Percentiles rank a stretch among this genome's conserved stretches.
phyloP scores from a whole-genome alignment of 2,888 invertebrate genomes.

The Drosophila peninsularis region DNA sequence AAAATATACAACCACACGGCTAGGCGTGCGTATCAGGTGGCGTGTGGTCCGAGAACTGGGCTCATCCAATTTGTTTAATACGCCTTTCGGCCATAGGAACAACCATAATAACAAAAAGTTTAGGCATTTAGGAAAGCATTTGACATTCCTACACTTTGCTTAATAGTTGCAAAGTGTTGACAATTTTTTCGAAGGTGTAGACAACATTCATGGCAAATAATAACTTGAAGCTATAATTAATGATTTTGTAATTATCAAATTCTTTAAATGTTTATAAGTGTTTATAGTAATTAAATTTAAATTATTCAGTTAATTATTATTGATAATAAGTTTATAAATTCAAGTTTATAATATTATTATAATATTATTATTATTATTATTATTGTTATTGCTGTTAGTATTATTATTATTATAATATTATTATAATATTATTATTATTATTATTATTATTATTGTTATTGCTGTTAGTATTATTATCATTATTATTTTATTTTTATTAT shows the following conservation, averaged over 20 bases:
- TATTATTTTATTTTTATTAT: background rate
- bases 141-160: slow-evolving; percentile 37
- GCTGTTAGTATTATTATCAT: background rate
- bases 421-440: background rate
- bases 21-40: slow-evolving; percentile 67
- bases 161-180: slow-evolving; percentile 41
- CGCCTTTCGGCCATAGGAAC: slow-evolving; percentile 28
- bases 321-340: background rate
- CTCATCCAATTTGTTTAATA: slow-evolving; percentile 52
- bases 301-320: background rate
- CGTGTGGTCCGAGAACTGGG: slow-evolving; percentile 69
- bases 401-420: background rate
- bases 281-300: background rate
- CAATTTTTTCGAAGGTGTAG: slow-evolving; percentile 22
- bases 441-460: background rate
- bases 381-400: background rate
- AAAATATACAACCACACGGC: slow-evolving; percentile 25
- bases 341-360: background rate
- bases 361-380: background rate
- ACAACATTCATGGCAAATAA: slow-evolving; percentile 8
- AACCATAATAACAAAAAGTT: slow-evolving; percentile 37
- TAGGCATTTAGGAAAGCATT: slow-evolving; percentile 58
- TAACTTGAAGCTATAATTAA: background rate
- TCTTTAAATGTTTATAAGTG: background rate
- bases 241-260: background rate